Evolutionary conservation across 2,797 vertebrate species (phyloP), one percentile per base, ranked within the genome.

Genomic region (Peromyscus nudipes): DNA sequence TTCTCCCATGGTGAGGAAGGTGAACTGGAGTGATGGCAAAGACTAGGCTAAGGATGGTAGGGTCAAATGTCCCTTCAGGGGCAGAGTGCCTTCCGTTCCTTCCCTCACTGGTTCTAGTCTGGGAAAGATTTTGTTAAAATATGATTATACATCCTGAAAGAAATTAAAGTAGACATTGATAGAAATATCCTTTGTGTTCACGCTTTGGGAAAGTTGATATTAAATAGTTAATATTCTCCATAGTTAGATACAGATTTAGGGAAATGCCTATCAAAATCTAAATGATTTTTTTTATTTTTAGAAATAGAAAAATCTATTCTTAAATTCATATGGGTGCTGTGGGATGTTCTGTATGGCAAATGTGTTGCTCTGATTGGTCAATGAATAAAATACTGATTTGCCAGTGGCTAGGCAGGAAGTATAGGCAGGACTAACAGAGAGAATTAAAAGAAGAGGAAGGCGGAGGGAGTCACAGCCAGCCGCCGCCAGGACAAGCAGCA

Each of bases 251-350:
- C 2, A 79, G 40, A 82, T 40, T 95, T 25, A 75, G 12, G n/a
- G 13, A 3, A 73, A 80, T 67, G 8, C 10, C 17, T 73, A 67
- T 67, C 21, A 88, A 92, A 60, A 46, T 67, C 23, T 91, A 64
- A 96, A 31, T 82, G 67, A 31, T 16, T n/a, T 46, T 93, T 52
- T 83, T 25, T 16, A 62, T 60, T 73, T 73, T 25, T 27, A 69
- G 62, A 95, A 96, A 55, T 34, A 96, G 55, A 95, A 92, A 81
- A 69, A 75, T 57, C 6, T 40, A 73, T 96, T n/a, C 31, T 87
- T 85, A 92, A 76, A 92, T 76, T 95, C 37, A 85, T 80, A 40
- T n/a, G 14, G 29, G 40, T n/a, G n/a, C n/a, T n/a, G n/a, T n/a
- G n/a, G n/a, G n/a, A n/a, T n/a, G n/a, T n/a, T n/a, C n/a, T n/a